Evolutionary conservation across 2,113 vertebrate species (phyloP).

Genomic region (Chionis minor): DNA sequence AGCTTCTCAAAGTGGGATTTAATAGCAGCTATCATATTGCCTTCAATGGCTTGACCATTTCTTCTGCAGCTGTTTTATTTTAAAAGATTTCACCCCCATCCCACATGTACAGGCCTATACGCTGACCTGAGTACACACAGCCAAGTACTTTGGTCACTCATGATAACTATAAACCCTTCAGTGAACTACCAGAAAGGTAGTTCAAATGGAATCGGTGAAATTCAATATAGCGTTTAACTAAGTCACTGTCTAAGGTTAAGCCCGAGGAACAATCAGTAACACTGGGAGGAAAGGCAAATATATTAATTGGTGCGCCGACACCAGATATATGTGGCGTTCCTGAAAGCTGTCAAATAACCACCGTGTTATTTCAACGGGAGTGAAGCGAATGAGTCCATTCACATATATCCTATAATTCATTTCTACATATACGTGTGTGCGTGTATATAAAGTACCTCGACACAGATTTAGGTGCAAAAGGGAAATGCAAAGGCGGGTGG

Average conservation of each 20-base stretch:
- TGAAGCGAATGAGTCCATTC: not conserved
- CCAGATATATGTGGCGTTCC: not conserved
- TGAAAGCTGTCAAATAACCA: not conserved
- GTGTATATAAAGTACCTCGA: not conserved
- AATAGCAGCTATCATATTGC: conserved; percentile 79
- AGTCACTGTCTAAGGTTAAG: conserved; percentile 61
- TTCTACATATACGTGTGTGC: not conserved
- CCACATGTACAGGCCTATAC: conserved; percentile 25
- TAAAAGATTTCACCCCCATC: conserved; percentile 66
- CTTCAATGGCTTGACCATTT: conserved; percentile 68
- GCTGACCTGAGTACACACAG: conserved; percentile 47
- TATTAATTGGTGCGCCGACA: conserved; percentile 29
- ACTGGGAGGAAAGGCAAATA: not conserved
- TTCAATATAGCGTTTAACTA: conserved; percentile 62
- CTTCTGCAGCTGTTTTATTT: conserved; percentile 77
- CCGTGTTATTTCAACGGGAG: not conserved
- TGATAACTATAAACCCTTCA: conserved; percentile 65
- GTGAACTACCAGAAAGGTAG: conserved; percentile 54
- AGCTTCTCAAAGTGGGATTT: conserved; percentile 75
- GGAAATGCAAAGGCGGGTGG: not conserved
- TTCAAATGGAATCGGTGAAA: conserved; percentile 67
- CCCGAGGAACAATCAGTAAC: conserved; percentile 31
- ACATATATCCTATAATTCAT: not conserved
- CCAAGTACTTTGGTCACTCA: conserved; percentile 63
- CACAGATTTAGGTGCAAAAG: not conserved